Percentiles rank a stretch among this genome's conserved stretches.
phyloP scores from a whole-genome alignment of 2,113 vertebrate genomes.

The Puffinus mauretanicus region DNA sequence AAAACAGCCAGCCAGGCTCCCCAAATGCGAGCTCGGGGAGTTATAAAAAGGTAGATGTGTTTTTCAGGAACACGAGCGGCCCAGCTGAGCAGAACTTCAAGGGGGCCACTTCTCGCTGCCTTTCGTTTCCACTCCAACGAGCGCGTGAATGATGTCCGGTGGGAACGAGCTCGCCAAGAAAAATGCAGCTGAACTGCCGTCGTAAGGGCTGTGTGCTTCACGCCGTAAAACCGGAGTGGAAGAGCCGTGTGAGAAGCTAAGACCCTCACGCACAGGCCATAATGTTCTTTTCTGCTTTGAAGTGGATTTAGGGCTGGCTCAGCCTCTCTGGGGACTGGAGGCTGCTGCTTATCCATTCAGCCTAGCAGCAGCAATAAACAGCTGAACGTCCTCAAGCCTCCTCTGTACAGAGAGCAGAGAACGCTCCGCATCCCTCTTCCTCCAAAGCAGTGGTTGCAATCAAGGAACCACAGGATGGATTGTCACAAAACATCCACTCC shows the following conservation, averaged over 20 bases:
- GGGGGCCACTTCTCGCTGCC: slow-evolving; percentile 41
- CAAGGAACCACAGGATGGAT: background rate
- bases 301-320: slow-evolving; percentile 44
- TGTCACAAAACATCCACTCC: background rate
- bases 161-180: slow-evolving; percentile 42
- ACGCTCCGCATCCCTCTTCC: background rate
- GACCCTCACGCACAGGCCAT: slow-evolving; percentile 58
- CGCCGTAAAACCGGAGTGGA: background rate
- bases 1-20: background rate
- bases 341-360: slow-evolving; percentile 40
- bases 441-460: background rate
- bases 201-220: slow-evolving; percentile 12
- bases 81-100: slow-evolving; percentile 60
- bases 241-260: slow-evolving; percentile 56
- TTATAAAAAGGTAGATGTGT: slow-evolving; percentile 54
- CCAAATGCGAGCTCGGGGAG: rapidly evolving
- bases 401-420: background rate
- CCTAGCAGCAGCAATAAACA: slow-evolving; percentile 34
- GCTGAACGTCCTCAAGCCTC: background rate
- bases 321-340: slow-evolving; percentile 1
- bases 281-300: slow-evolving; percentile 58
- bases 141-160: slow-evolving; percentile 9
- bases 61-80: slow-evolving; percentile 52
- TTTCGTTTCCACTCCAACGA: slow-evolving; percentile 39
- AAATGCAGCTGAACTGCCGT: slow-evolving; percentile 57